These are phyloP conservation scores for Sacculina carcini DNA, from an alignment of 2,888 invertebrate species.

Conservation along the genomic window DNA sequence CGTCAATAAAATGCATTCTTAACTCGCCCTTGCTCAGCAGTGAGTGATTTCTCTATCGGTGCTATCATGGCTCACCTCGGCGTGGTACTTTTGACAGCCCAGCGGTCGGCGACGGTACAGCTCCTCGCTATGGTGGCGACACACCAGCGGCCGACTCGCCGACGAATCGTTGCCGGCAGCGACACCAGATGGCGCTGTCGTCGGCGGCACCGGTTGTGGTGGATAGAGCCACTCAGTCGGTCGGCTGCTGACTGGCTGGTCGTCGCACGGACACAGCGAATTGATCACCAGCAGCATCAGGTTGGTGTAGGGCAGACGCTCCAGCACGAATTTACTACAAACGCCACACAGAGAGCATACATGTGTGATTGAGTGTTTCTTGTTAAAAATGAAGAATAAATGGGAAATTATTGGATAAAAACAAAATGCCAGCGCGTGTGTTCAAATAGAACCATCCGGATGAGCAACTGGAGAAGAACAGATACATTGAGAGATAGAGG, in stretches of 20 bases:
- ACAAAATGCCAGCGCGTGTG: no score
- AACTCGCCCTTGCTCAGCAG: not conserved
- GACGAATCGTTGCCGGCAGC: no score
- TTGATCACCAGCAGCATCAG: slow-evolving; percentile 64
- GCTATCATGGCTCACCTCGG: slow-evolving; percentile 27
- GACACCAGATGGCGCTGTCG: no score
- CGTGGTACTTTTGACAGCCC: slow-evolving; percentile 58
- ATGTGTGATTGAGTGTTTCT: no score
- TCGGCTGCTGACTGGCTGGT: slow-evolving; percentile 54
- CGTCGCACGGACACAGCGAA: slow-evolving; percentile 38
- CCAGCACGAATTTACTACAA: slow-evolving; percentile 60
- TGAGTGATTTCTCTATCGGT: not conserved
- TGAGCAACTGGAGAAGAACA: not conserved
- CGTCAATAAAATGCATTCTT: not conserved
- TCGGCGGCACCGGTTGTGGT: no score
- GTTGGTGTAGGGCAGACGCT: slow-evolving; percentile 71
- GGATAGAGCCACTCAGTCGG: slow-evolving; percentile 24
- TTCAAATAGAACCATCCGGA: no score
- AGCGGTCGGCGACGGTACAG: slow-evolving; percentile 44
- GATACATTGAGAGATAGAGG: not conserved
- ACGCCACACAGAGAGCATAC: no score
- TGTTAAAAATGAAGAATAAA: no score
- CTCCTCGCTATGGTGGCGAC: no score
- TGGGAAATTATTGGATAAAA: no score
- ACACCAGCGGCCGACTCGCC: no score